These are phyloP conservation scores for Phenganax marumi DNA, from an alignment of 92 coral and sea anemone genomes.

Conservation along the genomic window DNA sequence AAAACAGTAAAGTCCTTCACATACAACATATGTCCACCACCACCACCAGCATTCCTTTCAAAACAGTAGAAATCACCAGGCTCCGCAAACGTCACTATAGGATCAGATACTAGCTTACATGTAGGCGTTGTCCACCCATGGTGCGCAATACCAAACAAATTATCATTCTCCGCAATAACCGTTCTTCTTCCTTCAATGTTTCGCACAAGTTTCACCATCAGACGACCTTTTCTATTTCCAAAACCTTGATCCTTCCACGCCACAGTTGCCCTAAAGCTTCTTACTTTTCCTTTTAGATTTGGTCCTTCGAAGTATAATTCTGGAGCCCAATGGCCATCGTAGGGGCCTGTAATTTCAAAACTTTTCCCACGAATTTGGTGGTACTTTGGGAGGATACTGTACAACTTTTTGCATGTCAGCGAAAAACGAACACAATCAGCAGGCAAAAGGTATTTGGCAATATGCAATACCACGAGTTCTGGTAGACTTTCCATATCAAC, in stretches of 20 bases:
- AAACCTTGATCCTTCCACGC: constrained; percentile 63
- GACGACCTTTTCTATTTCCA: constrained; percentile 62
- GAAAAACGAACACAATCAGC: constrained; percentile 56
- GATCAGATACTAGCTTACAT: constrained; percentile 26
- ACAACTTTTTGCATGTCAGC: constrained; percentile 33
- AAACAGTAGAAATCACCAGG: constrained; percentile 64
- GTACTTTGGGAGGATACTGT: constrained; percentile 47
- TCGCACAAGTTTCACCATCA: constrained; percentile 60
- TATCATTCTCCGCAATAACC: constrained; percentile 33
- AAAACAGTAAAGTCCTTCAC: constrained; percentile 49
- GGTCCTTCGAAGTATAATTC: constrained; percentile 63
- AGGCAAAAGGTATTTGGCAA: constrained; percentile 53
- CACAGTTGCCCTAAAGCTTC: constrained; percentile 42
- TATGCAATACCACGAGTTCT: constrained; percentile 43
- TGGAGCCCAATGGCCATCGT: constrained; percentile 42
- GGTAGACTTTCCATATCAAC: constrained; percentile 22
- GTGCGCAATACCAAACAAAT: constrained; percentile 65
- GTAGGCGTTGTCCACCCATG: constrained; percentile 35
- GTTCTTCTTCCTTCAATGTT: background rate
- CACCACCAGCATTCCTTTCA: constrained; percentile 70
- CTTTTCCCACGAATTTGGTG: constrained; percentile 29
- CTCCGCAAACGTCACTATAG: constrained; percentile 42
- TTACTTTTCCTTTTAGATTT: constrained; percentile 29
- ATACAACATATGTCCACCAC: constrained; percentile 60
- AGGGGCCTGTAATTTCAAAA: constrained; percentile 49